Conservation (phyloP, 1,140 invertebrate genomes). For the Drosophila watanabei region DNA sequence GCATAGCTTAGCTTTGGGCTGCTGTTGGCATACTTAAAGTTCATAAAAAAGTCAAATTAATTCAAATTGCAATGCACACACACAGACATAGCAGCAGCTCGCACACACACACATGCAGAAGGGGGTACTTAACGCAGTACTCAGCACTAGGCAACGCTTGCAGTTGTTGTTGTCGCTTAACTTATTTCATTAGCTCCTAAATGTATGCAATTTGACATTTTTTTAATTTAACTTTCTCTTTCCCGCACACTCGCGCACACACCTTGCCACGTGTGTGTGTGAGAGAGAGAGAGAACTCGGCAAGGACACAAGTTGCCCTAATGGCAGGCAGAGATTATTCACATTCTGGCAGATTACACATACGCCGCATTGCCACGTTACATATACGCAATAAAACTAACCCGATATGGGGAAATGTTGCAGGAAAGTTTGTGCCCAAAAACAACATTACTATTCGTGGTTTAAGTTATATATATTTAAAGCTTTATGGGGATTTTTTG, state of each 20-base stretch:
- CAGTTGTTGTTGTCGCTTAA: slow-evolving; percentile 72
- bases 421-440: background rate
- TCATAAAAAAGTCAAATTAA: slow-evolving; percentile 81
- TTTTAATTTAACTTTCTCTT: slow-evolving; percentile 82
- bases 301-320: slow-evolving; percentile 47
- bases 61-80: slow-evolving; percentile 80
- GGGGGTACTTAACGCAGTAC: slow-evolving; percentile 70
- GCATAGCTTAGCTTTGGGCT: slow-evolving; percentile 65
- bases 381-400: slow-evolving; percentile 33
- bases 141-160: slow-evolving; percentile 48
- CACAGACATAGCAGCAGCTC: slow-evolving; percentile 3
- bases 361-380: slow-evolving; percentile 9
- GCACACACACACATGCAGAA: slow-evolving; percentile 7
- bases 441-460: background rate
- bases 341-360: slow-evolving; percentile 39
- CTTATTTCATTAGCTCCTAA: slow-evolving; percentile 83
- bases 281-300: background rate
- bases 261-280: slow-evolving; percentile 10
- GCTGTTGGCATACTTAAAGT: slow-evolving; percentile 79
- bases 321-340: slow-evolving; percentile 44
- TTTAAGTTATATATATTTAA: background rate
- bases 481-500: background rate
- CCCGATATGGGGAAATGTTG: background rate
- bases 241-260: slow-evolving; percentile 31
- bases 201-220: slow-evolving; percentile 84